Evolutionary conservation across 2,888 invertebrate genomes (phyloP).

Genomic region (Drosophila emarginata): DNA sequence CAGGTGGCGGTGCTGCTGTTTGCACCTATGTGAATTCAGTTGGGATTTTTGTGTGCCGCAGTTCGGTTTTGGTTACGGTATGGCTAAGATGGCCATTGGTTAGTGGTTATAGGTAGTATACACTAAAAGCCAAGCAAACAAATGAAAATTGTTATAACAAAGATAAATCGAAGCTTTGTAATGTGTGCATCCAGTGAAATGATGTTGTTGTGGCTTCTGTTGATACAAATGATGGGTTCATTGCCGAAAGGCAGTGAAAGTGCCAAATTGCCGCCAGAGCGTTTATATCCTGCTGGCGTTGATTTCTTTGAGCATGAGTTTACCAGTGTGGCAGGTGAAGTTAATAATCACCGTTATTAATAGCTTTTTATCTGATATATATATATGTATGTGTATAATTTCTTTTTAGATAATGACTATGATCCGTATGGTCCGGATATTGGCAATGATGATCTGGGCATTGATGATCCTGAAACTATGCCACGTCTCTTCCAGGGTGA

Average conservation of each 20-base stretch:
- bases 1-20: conserved; percentile 5
- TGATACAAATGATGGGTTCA: conserved; percentile 29
- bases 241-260: conserved; percentile 56
- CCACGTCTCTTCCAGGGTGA: conserved; percentile 88
- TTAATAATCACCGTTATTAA: background rate
- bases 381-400: background rate
- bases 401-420: conserved; percentile 58
- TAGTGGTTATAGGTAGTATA: background rate
- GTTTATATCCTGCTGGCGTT: conserved; percentile 63
- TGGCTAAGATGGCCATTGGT: conserved; percentile 45
- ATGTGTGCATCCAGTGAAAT: conserved; percentile 50
- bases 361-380: background rate
- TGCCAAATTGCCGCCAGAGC: conserved; percentile 38
- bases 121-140: conserved; percentile 27
- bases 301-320: conserved; percentile 79
- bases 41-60: conserved; percentile 54
- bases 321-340: conserved; percentile 56
- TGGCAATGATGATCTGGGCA: conserved; percentile 55
- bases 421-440: conserved; percentile 64
- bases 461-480: conserved; percentile 86
- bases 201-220: conserved; percentile 26
- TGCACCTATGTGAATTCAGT: conserved; percentile 48
- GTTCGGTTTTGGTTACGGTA: conserved; percentile 48
- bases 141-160: conserved; percentile 43
- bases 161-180: conserved; percentile 40